Conservation (phyloP, 2,888 invertebrate genomes). For the Hecatera dysodea region DNA sequence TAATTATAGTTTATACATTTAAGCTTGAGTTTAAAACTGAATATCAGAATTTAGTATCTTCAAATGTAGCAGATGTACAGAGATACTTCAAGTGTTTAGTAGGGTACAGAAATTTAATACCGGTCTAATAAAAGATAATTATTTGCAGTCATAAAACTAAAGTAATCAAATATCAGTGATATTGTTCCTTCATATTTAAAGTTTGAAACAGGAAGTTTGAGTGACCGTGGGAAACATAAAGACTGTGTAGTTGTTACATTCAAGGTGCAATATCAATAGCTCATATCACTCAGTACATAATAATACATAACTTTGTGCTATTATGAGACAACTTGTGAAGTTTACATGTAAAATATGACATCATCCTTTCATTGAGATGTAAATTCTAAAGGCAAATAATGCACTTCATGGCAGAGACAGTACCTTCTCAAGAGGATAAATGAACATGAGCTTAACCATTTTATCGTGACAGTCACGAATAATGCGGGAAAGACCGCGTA, state of each 20-base stretch:
- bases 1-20: neutral
- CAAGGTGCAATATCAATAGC: conserved; percentile 39
- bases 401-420: conserved; percentile 32
- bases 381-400: conserved; percentile 55
- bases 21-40: neutral
- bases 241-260: conserved; percentile 28
- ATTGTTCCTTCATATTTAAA: conserved; percentile 42
- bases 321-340: conserved; percentile 43
- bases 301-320: conserved; percentile 44
- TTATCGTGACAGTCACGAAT: conserved; percentile 3
- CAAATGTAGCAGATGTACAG: neutral
- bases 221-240: conserved; percentile 36
- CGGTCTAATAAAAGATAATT: neutral
- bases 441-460: conserved; percentile 11
- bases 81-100: conserved; percentile 8
- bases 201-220: conserved; percentile 45
- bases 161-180: conserved; percentile 14
- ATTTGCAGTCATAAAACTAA: conserved; percentile 1
- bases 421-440: conserved; percentile 20
- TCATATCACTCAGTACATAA: conserved; percentile 24
- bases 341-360: conserved; percentile 57
- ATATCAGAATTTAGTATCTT: neutral
- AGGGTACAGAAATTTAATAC: neutral
- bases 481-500: conserved; percentile 35
- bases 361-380: conserved; percentile 55